Percentiles rank a stretch among this genome's conserved stretches.
Conservation (phyloP, 2,888 invertebrate species). For the Chirona hameri region DNA sequence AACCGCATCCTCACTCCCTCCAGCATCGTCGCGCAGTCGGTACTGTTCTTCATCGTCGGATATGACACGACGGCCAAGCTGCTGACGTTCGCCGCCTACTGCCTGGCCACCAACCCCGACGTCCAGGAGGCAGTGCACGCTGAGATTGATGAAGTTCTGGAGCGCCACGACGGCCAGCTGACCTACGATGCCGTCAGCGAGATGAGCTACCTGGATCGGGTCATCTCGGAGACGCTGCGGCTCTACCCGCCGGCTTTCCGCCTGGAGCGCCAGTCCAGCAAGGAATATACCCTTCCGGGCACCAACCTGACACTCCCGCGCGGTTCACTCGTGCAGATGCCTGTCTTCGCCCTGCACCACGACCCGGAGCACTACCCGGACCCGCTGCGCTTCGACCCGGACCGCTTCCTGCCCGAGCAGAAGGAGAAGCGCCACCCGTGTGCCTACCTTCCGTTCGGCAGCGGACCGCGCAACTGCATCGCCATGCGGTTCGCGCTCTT, state of each 20-base stretch:
- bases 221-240: background rate
- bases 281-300: too few species aligned
- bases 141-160: too few species aligned
- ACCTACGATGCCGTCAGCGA: too few species aligned
- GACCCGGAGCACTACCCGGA: slow-evolving; percentile 37
- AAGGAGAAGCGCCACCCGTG: slow-evolving; percentile 29
- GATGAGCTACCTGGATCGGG: background rate
- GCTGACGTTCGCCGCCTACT: too few species aligned
- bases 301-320: background rate
- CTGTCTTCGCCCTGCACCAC: slow-evolving; percentile 36
- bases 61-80: too few species aligned
- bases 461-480: slow-evolving; percentile 38
- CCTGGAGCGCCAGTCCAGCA: too few species aligned
- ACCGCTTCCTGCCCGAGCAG: slow-evolving; percentile 38
- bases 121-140: too few species aligned
- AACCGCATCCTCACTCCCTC: too few species aligned
- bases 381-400: slow-evolving; percentile 34
- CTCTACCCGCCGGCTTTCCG: background rate
- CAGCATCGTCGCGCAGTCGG: too few species aligned
- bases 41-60: too few species aligned
- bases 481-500: slow-evolving; percentile 26
- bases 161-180: too few species aligned
- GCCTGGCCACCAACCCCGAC: too few species aligned
- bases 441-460: slow-evolving; percentile 37
- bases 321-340: slow-evolving; percentile 13